These are phyloP conservation scores for Achlya flavicornis DNA, from an alignment of 2,888 invertebrate genomes.

Conservation along the genomic window DNA sequence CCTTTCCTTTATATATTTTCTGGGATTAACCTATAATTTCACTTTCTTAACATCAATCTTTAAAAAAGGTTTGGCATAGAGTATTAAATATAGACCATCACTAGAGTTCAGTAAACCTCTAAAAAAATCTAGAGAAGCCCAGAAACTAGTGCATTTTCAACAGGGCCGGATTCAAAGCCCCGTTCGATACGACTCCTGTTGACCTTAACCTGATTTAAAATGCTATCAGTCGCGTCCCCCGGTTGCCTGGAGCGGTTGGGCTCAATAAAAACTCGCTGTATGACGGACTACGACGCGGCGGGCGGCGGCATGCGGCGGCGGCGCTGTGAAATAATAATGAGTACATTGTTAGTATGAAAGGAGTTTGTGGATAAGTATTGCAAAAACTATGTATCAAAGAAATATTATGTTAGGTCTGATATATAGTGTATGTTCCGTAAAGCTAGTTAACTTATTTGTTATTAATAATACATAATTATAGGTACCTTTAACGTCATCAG, in stretches of 20 bases:
- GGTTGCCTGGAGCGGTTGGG: conserved; percentile 25
- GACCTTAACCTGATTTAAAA: conserved; percentile 83
- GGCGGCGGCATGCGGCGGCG: conserved; percentile 38
- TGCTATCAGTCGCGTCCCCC: conserved; percentile 63
- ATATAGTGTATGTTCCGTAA: too few species aligned
- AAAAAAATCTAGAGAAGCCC: background rate
- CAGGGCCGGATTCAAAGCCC: background rate
- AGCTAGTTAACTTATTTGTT: too few species aligned
- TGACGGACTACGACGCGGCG: conserved; percentile 59
- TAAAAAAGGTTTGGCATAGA: too few species aligned
- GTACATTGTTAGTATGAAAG: conserved; percentile 67
- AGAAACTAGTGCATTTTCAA: conserved; percentile 2
- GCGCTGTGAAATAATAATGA: conserved; percentile 79
- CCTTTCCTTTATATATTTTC: too few species aligned
- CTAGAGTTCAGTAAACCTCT: background rate
- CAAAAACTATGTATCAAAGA: background rate
- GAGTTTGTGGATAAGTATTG: conserved; percentile 48
- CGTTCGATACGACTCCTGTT: conserved; percentile 41
- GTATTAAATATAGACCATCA: too few species aligned
- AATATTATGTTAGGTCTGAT: too few species aligned
- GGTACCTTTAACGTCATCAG: too few species aligned
- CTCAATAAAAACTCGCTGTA: conserved; percentile 69
- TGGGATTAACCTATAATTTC: too few species aligned
- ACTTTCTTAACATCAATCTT: too few species aligned
- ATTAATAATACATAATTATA: too few species aligned